phyloP scores from a whole-genome alignment of 2,888 invertebrate genomes.

The Athalia circularis region DNA sequence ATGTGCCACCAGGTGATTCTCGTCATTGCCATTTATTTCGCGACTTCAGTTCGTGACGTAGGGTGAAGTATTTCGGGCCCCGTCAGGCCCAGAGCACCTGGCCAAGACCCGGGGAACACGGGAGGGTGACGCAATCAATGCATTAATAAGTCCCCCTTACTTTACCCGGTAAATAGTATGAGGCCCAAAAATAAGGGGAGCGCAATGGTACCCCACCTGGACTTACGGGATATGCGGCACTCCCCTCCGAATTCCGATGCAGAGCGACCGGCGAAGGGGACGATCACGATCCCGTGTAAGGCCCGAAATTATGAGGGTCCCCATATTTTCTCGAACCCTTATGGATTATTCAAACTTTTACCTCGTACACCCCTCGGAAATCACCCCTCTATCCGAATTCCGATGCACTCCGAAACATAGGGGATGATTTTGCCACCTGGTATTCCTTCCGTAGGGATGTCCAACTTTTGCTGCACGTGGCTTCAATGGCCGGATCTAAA shows the following conservation, averaged over 20 bases:
- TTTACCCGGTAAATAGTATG: background rate
- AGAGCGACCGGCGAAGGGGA: background rate
- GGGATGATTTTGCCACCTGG: slow-evolving; percentile 45
- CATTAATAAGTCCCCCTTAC: slow-evolving; percentile 18
- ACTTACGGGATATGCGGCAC: background rate
- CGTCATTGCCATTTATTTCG: slow-evolving; percentile 25
- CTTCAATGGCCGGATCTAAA: background rate
- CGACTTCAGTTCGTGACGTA: slow-evolving; percentile 19
- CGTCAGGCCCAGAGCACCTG: slow-evolving; percentile 25
- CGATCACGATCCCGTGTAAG: slow-evolving; percentile 19
- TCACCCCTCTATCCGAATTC: slow-evolving; percentile 56
- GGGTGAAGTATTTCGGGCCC: slow-evolving; percentile 8
- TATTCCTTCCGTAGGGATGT: slow-evolving; percentile 1
- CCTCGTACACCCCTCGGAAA: slow-evolving; percentile 41
- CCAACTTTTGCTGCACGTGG: slow-evolving; percentile 17
- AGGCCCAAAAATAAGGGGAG: slow-evolving; percentile 37
- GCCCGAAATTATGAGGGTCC: slow-evolving; percentile 48
- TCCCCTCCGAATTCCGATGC: slow-evolving; percentile 38
- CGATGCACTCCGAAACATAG: slow-evolving; percentile 55
- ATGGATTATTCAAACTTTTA: slow-evolving; percentile 63
- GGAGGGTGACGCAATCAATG: slow-evolving; percentile 40
- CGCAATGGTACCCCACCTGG: slow-evolving; percentile 40
- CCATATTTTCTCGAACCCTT: slow-evolving; percentile 55
- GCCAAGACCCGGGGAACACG: background rate
- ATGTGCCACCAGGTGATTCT: slow-evolving; percentile 27